Conservation (phyloP, 2,888 invertebrate genomes). For the Zhuqinia jingwanae region DNA sequence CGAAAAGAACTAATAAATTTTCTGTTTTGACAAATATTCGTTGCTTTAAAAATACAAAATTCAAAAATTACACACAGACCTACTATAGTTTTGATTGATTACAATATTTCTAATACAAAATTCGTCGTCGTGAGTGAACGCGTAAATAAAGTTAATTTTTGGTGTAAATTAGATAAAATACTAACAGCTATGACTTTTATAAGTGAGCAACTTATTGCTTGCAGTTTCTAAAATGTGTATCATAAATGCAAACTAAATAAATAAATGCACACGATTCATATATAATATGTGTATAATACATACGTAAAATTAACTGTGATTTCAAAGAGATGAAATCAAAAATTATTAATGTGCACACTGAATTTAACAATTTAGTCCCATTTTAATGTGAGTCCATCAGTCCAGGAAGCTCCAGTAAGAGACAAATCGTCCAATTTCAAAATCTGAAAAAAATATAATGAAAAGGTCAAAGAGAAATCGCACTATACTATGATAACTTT, state of each 20-base stretch:
- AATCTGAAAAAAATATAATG: constrained; percentile 52
- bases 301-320: no score
- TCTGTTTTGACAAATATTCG: neutral
- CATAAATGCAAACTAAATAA: constrained; percentile 13
- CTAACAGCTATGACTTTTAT: no score
- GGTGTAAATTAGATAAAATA: neutral
- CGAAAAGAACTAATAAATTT: no score
- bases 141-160: constrained; percentile 6
- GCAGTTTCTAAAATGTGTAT: no score
- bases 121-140: no score
- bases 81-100: neutral
- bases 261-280: no score
- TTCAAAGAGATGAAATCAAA: no score
- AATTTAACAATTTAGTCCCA: constrained; percentile 61
- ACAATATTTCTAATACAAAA: neutral
- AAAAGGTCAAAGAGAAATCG: neutral
- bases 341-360: no score
- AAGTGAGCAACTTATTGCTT: no score
- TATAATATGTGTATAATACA: no score
- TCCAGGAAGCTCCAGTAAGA: constrained; percentile 71
- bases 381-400: constrained; percentile 69
- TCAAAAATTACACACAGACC: neutral
- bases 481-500: neutral
- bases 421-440: constrained; percentile 69
- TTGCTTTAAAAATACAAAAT: constrained; percentile 14